Conservation (phyloP, 2,888 invertebrate species). For the Drosophila putrida region DNA sequence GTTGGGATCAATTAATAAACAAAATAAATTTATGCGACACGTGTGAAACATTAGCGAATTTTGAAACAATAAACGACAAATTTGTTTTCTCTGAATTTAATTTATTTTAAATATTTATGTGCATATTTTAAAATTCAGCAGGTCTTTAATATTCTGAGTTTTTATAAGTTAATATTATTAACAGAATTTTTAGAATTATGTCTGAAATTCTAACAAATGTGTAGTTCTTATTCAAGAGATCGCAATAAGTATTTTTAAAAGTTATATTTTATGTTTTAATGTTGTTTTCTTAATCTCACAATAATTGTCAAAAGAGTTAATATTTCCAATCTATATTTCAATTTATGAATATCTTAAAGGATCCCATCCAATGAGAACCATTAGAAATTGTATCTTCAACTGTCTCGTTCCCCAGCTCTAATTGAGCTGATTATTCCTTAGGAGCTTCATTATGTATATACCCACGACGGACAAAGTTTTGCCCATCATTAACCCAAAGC, state of each 20-base stretch:
- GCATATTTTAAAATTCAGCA: neutral
- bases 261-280: too few species aligned
- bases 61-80: constrained; percentile 39
- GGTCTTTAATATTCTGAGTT: neutral
- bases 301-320: too few species aligned
- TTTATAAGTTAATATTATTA: neutral
- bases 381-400: neutral
- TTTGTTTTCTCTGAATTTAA: constrained; percentile 20
- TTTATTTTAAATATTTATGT: constrained; percentile 6
- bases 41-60: constrained; percentile 20
- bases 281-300: too few species aligned
- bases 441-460: constrained; percentile 35
- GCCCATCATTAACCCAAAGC: constrained; percentile 28
- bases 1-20: constrained; percentile 9
- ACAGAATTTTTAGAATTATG: neutral
- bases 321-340: too few species aligned
- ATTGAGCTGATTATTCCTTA: constrained; percentile 41
- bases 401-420: constrained; percentile 27
- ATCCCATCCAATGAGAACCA: neutral
- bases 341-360: neutral
- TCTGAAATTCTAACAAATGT: neutral
- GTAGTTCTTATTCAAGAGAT: neutral
- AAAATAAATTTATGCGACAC: constrained; percentile 35
- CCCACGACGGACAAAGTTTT: constrained; percentile 9
- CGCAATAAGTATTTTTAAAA: too few species aligned